A percentile compares a stretch with the other conserved stretches of the same genome.
Evolutionary conservation across 2,113 vertebrate species (phyloP).

Genomic region (Apteryx mantelli): DNA sequence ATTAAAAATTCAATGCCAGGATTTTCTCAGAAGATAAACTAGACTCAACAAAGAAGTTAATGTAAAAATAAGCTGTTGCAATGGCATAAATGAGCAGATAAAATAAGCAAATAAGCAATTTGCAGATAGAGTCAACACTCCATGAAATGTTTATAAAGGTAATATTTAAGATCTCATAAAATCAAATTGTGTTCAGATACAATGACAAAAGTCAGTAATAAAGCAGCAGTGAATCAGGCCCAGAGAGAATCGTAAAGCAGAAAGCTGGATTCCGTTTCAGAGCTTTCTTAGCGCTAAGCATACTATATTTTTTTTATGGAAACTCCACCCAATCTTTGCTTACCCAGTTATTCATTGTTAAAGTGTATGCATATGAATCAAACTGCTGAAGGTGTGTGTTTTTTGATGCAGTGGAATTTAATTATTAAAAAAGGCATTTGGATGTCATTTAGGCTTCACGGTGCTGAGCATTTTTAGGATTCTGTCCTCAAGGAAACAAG

Average conservation of each 20-base stretch:
- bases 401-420: slow-evolving; percentile 42
- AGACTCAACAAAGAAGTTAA: slow-evolving; percentile 52
- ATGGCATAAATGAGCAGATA: slow-evolving; percentile 41
- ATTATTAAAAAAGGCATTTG: slow-evolving; percentile 13
- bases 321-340: background rate
- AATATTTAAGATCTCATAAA: slow-evolving; percentile 70
- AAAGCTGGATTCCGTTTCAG: background rate
- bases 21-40: slow-evolving; percentile 54
- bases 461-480: background rate
- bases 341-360: background rate
- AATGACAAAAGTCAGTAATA: slow-evolving; percentile 57
- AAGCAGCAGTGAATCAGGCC: slow-evolving; percentile 22
- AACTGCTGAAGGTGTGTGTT: background rate
- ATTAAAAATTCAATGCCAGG: slow-evolving; percentile 56
- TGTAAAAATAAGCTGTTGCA: slow-evolving; percentile 59
- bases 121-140: slow-evolving; percentile 60
- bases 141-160: slow-evolving; percentile 72
- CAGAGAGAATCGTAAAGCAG: slow-evolving; percentile 29
- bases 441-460: background rate
- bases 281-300: background rate
- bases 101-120: slow-evolving; percentile 67
- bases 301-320: background rate
- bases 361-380: background rate
- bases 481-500: background rate
- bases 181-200: slow-evolving; percentile 61